Conservation (phyloP, 2,888 invertebrate genomes). For the Pimpla rufipes region DNA sequence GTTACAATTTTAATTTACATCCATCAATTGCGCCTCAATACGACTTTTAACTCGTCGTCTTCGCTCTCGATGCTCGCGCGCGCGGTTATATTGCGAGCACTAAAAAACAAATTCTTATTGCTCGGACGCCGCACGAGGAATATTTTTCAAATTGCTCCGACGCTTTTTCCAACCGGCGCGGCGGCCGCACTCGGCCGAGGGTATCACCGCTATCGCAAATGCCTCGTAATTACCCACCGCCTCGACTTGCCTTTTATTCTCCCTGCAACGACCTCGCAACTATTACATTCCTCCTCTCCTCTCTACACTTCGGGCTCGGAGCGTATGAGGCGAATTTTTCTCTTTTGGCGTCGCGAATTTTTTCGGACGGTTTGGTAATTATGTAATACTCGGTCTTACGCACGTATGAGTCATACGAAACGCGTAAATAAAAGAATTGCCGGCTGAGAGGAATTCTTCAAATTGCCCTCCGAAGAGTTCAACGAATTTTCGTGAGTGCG, state of each 20-base stretch:
- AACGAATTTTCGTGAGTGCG: no score
- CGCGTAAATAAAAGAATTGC: conserved; percentile 53
- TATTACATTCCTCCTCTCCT: conserved; percentile 22
- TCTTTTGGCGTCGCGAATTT: background rate
- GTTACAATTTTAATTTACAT: conserved; percentile 15
- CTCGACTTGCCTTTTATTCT: conserved; percentile 40
- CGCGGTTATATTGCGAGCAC: conserved; percentile 1
- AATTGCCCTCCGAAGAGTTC: no score
- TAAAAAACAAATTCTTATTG: background rate
- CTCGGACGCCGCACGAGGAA: background rate
- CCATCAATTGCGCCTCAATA: background rate
- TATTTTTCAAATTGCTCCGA: conserved; percentile 36
- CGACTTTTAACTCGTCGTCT: background rate
- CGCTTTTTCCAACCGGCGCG: conserved; percentile 13
- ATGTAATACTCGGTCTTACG: conserved; percentile 39
- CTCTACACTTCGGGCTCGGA: background rate
- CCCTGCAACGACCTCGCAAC: background rate
- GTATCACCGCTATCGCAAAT: conserved; percentile 45
- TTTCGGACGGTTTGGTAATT: background rate
- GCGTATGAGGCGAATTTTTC: background rate
- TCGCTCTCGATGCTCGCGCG: background rate
- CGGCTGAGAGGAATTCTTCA: no score
- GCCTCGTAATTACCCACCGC: conserved; percentile 48
- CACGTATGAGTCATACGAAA: background rate
- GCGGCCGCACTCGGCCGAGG: background rate